Base-by-base conservation (phyloP, 2,888 invertebrate genomes). In the Phlogophora meticulosa region DNA sequence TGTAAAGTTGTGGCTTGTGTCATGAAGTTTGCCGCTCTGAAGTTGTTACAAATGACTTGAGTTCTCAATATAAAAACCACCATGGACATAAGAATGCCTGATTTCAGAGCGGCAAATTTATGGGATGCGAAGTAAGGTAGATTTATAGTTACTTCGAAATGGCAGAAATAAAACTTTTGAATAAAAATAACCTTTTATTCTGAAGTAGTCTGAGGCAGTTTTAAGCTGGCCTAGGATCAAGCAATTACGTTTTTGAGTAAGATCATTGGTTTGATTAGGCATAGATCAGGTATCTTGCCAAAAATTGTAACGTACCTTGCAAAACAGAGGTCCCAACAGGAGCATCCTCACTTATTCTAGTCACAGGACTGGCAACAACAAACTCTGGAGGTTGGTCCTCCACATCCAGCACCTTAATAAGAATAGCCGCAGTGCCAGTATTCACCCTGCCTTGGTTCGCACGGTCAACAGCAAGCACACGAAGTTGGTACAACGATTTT, bases 361-460 rank as follows among this genome's bases (percentile, higher is more conserved):
- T 98, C n/a, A 99, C 98, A 0, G 98, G 98, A 73, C 97, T 98
- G 13, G 98, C 98, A 61, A 97, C 97, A 28, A 98, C 97, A 92
- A 99, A 99, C 88, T 98, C 98, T 0, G 99, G 99, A 0, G 98
- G 98, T 90, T 98, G 98, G 91, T 99, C 99, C 91, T 98, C 98
- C 24, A 98, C 97, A 93, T 99, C 99, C 87, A 97, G 97, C 9
- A 95, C 94, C 93, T 98, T 98, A 7, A 99, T 97, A 75, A 99
- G 95, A 79, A 99, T 96, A 59, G 98, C 98, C 1, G 98, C 98
- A 4, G 98, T 98, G 22, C 98, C 98, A 0, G 98, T 98, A 88
- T 99, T 98, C n/a, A 98, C 96, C 9, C 97, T 94, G 40, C 97
- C 97, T 91, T 97, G 97, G 89, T 97, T 98, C 1, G 98, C 98